These are phyloP conservation scores for Troides oblongomaculatus DNA, from an alignment of 2,888 invertebrate genomes.

Conservation along the genomic window DNA sequence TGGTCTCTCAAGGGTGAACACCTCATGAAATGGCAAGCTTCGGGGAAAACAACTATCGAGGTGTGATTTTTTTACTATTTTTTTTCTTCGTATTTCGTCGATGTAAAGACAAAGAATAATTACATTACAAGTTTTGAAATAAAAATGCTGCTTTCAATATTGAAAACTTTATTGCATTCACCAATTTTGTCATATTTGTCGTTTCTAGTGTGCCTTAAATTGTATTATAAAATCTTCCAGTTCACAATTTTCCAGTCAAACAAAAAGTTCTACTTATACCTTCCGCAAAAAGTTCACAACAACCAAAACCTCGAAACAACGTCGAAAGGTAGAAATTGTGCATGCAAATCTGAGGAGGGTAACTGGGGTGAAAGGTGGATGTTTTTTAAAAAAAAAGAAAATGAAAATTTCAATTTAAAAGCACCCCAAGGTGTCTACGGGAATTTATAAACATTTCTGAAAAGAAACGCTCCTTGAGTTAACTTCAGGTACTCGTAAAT, in stretches of 20 bases:
- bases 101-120: too few relatives aligned
- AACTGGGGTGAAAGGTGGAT: constrained; percentile 46
- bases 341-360: constrained; percentile 60
- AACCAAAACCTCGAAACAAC: constrained; percentile 29
- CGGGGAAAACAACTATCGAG: constrained; percentile 81
- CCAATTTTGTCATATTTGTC: neutral
- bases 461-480: constrained; percentile 13
- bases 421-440: constrained; percentile 63
- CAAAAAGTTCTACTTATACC: constrained; percentile 21
- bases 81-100: too few relatives aligned
- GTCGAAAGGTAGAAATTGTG: constrained; percentile 51
- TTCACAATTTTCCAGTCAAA: constrained; percentile 14
- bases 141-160: too few relatives aligned
- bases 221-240: constrained; percentile 1
- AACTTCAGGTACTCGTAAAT: constrained; percentile 12
- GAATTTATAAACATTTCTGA: constrained; percentile 26
- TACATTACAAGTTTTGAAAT: too few relatives aligned
- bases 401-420: constrained; percentile 75
- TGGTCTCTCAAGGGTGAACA: constrained; percentile 82
- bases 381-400: constrained; percentile 60
- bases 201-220: neutral
- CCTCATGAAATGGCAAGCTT: constrained; percentile 82
- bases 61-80: constrained; percentile 43
- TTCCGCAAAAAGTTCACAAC: constrained; percentile 28
- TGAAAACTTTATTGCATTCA: too few relatives aligned